Evolutionary conservation across 2,888 invertebrate genomes (phyloP).

Genomic region (Dendrolimus pini): DNA sequence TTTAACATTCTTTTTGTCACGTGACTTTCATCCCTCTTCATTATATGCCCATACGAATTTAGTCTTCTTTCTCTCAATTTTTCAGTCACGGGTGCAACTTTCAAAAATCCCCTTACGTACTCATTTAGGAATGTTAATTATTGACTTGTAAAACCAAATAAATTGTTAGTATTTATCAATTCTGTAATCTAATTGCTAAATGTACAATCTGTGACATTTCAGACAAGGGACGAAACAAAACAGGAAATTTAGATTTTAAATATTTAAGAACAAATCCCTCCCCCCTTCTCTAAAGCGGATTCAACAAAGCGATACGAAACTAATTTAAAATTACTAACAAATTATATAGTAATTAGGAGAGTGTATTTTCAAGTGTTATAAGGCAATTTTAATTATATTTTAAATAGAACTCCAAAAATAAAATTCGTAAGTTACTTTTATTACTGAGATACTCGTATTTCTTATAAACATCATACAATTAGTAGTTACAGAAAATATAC

Average conservation of each 20-base stretch:
- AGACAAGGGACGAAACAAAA: not conserved
- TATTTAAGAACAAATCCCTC: constrained; percentile 7
- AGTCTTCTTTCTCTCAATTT: too few relatives aligned
- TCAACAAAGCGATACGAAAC: constrained; percentile 11
- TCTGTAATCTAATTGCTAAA: not conserved
- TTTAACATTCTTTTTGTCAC: too few relatives aligned
- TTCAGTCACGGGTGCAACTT: too few relatives aligned
- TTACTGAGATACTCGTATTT: too few relatives aligned
- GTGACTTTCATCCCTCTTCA: too few relatives aligned
- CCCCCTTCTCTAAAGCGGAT: not conserved
- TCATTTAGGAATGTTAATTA: not conserved
- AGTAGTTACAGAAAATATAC: too few relatives aligned
- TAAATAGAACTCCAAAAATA: too few relatives aligned
- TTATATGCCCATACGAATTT: too few relatives aligned
- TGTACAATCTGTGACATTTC: not conserved
- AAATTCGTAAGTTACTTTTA: too few relatives aligned
- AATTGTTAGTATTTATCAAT: not conserved
- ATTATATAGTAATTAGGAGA: constrained; percentile 9
- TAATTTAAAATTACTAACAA: constrained; percentile 16
- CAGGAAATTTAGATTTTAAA: not conserved
- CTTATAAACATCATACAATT: too few relatives aligned
- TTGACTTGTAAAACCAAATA: not conserved
- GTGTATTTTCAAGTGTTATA: not conserved
- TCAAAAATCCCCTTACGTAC: too few relatives aligned
- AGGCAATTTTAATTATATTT: too few relatives aligned